phyloP scores from a whole-genome alignment of 1,140 invertebrate species.

The Aphis craccivora region DNA sequence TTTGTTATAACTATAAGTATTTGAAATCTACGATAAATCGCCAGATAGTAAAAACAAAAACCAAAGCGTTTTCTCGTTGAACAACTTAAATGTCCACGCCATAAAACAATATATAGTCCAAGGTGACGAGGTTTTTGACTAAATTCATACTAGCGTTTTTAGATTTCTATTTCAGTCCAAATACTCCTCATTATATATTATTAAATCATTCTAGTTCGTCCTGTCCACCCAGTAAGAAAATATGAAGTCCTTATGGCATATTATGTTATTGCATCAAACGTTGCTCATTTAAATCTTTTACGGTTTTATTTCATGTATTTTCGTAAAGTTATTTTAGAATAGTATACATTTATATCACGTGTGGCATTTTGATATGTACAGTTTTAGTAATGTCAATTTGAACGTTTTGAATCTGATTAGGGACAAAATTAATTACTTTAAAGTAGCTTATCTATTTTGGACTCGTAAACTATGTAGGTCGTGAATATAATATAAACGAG shows the following conservation, averaged over 20 bases:
- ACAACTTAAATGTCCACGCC: neutral
- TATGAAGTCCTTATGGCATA: neutral
- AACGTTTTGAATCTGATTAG: neutral
- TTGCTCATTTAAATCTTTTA: neutral
- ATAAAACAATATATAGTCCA: neutral
- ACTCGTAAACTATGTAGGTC: neutral
- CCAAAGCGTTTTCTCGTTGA: neutral
- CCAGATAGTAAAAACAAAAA: neutral
- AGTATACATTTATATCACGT: neutral
- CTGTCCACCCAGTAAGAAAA: neutral
- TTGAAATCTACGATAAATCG: neutral
- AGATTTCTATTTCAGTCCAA: neutral
- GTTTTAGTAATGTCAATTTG: constrained; percentile 4
- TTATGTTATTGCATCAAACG: neutral
- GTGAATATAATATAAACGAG: neutral
- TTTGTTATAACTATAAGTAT: no score
- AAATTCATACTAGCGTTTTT: neutral
- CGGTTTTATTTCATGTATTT: neutral
- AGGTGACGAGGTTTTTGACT: neutral
- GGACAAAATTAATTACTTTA: neutral
- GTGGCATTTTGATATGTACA: neutral
- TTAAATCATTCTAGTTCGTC: neutral
- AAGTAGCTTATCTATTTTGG: neutral
- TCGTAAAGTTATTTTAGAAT: neutral
- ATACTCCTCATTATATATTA: neutral